Evolutionary conservation across 2,888 invertebrate genomes (phyloP), one percentile per base, ranked within the genome.

Genomic region (Andricus curvator): DNA sequence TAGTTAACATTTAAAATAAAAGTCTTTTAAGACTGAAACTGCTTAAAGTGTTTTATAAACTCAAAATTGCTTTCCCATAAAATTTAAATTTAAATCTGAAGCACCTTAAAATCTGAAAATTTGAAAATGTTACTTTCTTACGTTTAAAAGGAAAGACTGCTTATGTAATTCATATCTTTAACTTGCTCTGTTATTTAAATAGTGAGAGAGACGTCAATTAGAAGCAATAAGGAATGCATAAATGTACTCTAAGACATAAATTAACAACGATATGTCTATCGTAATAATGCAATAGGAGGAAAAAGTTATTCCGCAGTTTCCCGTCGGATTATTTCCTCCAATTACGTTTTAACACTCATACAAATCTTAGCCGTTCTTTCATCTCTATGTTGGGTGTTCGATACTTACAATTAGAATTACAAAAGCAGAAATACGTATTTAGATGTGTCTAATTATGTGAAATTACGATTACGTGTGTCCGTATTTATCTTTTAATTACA

Each of bases 171-270:
- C 3, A 41, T 67, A 44, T 22, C 13, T 60, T 22, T 60, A 22
- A 20, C 37, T 9, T 37, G 11, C 22, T 60, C 11, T 60, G 11
- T 60, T 60, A n/a, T 67, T 41, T 22, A 67, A 67, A 22, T 41
- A 22, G 67, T 41, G 67, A 44, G 44, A 67, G 4, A 41, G 37
- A 41, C n/a, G 37, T 37, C 44, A 67, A 67, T 67, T 67, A 67
- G 67, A 13, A 67, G 37, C 37, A n/a, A 41, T 41, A 44, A 67
- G 13, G 67, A 20, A 67, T 41, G 4, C 66, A 37, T n/a, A 41
- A 67, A 67, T 44, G 41, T 9, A 44, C n/a, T 67, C 13, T 11
- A 5, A 33, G 65, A 33, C 37, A 33, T 66, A 66, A n/a, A 33
- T 66, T 33, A 37, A 20, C 33, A 33, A 37, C 17, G 65, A 66